These are phyloP conservation scores for Meteorus cinctellus DNA, from an alignment of 2,888 invertebrate genomes.

Conservation along the genomic window DNA sequence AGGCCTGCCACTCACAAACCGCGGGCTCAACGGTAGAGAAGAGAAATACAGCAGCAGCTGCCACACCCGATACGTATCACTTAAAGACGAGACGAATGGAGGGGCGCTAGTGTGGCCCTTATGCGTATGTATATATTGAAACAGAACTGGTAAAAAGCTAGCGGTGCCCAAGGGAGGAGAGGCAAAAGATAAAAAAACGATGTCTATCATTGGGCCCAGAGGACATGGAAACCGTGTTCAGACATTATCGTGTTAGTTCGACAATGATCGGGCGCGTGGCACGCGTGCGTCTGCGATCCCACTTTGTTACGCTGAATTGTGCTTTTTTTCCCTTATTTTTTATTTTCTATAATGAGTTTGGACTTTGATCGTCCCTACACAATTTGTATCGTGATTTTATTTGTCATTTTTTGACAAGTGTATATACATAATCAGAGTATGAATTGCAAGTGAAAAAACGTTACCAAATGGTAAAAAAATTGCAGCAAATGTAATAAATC, in stretches of 20 bases:
- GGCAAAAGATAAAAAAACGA: slow-evolving; percentile 53
- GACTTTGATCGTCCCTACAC: no score
- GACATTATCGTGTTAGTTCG: slow-evolving; percentile 57
- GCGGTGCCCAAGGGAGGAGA: slow-evolving; percentile 39
- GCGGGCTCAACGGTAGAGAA: slow-evolving; percentile 50
- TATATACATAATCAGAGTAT: no score
- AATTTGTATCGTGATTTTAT: no score
- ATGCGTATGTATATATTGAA: slow-evolving; percentile 55
- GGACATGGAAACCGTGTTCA: slow-evolving; percentile 50
- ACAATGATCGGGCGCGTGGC: slow-evolving; percentile 64
- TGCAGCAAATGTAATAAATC: not conserved
- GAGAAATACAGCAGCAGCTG: slow-evolving; percentile 65
- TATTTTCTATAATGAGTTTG: not conserved
- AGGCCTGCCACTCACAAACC: slow-evolving; percentile 23
- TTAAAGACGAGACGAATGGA: slow-evolving; percentile 44
- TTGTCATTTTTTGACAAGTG: no score
- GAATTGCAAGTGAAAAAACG: not conserved
- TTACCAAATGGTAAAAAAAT: not conserved
- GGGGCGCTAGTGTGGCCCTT: slow-evolving; percentile 59
- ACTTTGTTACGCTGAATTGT: slow-evolving; percentile 8
- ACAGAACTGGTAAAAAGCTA: slow-evolving; percentile 41
- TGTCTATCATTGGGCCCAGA: slow-evolving; percentile 6
- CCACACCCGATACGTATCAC: slow-evolving; percentile 69
- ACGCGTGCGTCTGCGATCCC: slow-evolving; percentile 60
- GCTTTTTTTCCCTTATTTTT: not conserved